phyloP scores from a whole-genome alignment of 2,888 invertebrate genomes.

The Glyphotaelius pellucidus region DNA sequence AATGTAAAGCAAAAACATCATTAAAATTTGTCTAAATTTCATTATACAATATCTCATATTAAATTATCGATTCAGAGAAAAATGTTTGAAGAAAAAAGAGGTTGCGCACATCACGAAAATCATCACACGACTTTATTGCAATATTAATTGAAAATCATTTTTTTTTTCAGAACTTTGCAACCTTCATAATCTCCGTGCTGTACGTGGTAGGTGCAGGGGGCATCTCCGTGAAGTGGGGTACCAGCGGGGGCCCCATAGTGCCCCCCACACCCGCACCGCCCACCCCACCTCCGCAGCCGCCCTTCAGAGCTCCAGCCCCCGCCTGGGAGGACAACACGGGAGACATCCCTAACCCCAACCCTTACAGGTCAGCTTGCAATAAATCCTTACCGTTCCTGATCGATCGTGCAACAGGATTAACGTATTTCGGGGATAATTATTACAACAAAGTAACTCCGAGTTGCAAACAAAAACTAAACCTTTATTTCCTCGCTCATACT shows the following conservation, averaged over 20 bases:
- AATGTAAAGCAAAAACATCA: too few relatives aligned
- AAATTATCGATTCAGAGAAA: background rate
- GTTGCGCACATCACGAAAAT: background rate
- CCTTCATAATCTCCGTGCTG: slow-evolving; percentile 68
- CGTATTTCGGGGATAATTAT: background rate
- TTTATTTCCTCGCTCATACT: too few relatives aligned
- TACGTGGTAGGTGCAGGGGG: slow-evolving; percentile 75
- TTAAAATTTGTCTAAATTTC: too few relatives aligned
- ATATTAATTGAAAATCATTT: background rate
- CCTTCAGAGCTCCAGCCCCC: slow-evolving; percentile 78
- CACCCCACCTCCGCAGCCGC: slow-evolving; percentile 74
- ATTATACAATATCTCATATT: background rate
- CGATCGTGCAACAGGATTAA: background rate
- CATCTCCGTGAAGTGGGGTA: slow-evolving; percentile 81
- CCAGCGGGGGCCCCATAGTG: slow-evolving; percentile 79
- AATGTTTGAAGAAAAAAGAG: background rate
- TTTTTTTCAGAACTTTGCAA: slow-evolving; percentile 45
- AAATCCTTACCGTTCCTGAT: background rate
- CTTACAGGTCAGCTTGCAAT: slow-evolving; percentile 75
- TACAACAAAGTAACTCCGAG: too few relatives aligned
- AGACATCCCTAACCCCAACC: slow-evolving; percentile 80
- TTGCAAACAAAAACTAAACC: too few relatives aligned
- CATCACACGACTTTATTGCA: background rate
- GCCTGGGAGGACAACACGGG: slow-evolving; percentile 80
- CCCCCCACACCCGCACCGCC: slow-evolving; percentile 77